Evolutionary conservation across 2,888 invertebrate genomes (phyloP), one percentile per base, ranked within the genome.

Genomic region (Hemaris fuciformis): DNA sequence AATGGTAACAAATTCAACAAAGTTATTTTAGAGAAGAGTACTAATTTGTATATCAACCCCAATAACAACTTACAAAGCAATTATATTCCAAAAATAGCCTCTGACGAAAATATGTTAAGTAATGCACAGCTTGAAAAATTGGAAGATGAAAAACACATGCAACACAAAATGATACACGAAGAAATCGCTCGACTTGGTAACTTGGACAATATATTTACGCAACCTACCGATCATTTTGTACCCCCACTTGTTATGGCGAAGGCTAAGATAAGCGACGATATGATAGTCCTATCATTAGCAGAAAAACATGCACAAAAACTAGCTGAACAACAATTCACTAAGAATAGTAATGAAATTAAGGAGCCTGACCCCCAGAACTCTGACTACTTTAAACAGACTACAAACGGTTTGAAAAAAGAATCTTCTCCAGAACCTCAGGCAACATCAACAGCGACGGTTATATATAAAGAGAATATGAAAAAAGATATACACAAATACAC

Each of bases 161-260:
- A 91, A 67, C 87, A 91, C 71, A 91, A 90, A 76, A 81, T 87
- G 73, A 66, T 92, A 58, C 91, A 92, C 34, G 89, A 90, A 64
- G 89, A 91, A 72, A 80, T 91, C 43, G 89, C 91, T 0, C 80
- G 88, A 31, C 80, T 85, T 57, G 90, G 88, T n/a, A 90, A 88
- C 64, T 80, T 88, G 59, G 90, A 92, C 73, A 90, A 84, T 48
- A 90, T 93, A 73, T 93, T 91, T 70, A 91, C 88, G 7, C 93
- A 91, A 70, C 88, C 92, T 2, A 88, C 92, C 8, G 93, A 93
- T 68, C 93, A 93, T 69, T 93, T 93, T 70, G 84, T 93, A 25
- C 93, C 93, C 3, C 93, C 93, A 3, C 70, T 93, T 27, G 93
- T 93, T 2, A 93, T 93, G 90, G 93, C 93, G 25, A 93, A 92